Conservation (phyloP, 2,113 vertebrate genomes). For the Entelurus aequoreus region DNA sequence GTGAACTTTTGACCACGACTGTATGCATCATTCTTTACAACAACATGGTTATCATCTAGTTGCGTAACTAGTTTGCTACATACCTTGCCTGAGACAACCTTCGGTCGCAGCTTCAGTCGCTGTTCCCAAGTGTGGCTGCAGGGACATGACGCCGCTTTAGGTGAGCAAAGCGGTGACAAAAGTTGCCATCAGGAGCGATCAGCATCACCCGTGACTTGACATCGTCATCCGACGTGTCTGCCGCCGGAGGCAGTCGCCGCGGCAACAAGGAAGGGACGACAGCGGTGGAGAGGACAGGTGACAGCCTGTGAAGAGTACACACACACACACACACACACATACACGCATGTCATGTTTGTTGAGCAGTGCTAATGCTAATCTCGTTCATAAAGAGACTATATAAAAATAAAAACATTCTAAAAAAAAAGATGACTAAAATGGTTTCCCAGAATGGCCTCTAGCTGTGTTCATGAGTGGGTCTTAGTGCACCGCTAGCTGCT, state of each 20-base stretch:
- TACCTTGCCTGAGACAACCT: neutral
- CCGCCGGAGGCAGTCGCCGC: slow-evolving; percentile 50
- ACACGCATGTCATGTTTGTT: neutral
- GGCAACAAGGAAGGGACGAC: slow-evolving; percentile 30
- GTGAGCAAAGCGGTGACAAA: slow-evolving; percentile 63
- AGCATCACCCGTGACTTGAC: slow-evolving; percentile 49
- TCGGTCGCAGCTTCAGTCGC: neutral
- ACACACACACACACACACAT: slow-evolving; percentile 16
- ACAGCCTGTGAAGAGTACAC: slow-evolving; percentile 8
- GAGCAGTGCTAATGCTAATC: neutral
- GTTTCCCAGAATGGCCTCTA: too few relatives aligned
- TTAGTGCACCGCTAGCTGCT: too few relatives aligned
- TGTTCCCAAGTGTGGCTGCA: slow-evolving; percentile 31
- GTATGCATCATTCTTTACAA: too few relatives aligned
- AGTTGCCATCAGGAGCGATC: slow-evolving; percentile 52
- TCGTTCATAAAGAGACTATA: neutral
- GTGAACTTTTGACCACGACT: too few relatives aligned
- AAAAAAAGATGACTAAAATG: too few relatives aligned
- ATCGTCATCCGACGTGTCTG: slow-evolving; percentile 28
- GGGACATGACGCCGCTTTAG: slow-evolving; percentile 41
- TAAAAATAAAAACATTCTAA: neutral
- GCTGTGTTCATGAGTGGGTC: too few relatives aligned
- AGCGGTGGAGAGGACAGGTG: slow-evolving; percentile 25
- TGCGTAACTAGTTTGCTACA: neutral
- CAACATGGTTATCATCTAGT: too few relatives aligned